Base-by-base conservation (phyloP, 2,113 vertebrate genomes). In the Engystomops pustulosus region DNA sequence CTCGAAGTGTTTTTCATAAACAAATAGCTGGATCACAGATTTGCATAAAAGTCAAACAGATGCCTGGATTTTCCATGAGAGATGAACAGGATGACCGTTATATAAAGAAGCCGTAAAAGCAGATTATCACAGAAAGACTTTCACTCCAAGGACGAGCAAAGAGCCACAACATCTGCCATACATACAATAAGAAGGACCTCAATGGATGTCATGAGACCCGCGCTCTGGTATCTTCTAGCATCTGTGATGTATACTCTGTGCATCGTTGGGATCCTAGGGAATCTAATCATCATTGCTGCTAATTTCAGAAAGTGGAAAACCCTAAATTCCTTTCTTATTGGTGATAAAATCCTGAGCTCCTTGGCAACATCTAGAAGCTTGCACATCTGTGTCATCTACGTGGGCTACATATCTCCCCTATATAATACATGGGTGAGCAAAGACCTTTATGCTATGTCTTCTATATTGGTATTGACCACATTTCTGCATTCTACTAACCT, bases 401-500 rank as follows among this genome's bases (percentile, higher is more conserved):
- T 60, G 9, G 2, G 0, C 14, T 12, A 58, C 55, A 2, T 11
- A 3, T 9, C 12, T 11, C 9, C 2, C 14, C 0, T 27, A 4
- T 60, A 27, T 5, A 0, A 27, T 30, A 10, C 12, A 18, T 27
- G 23, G 58, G 23, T 27, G 1, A 1, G 11, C 20, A 11, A 1
- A 58, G 1, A 60, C 18, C 4, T 0, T 45, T 11, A 41, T 4
- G 6, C 10, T 4, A 14, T 3, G 1, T 9, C 6, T n/a, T n/a
- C n/a, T n/a, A n/a, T n/a, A 10, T 87, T 88, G 44, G 32, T 88
- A 17, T 84, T 55, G 0, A 9, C 72, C 3, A 0, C 6, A 3
- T 80, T 34, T 6, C 79, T 89, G 15, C 88, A 87, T 87, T 5
- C 2, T 83, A 86, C 23, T 11, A 14, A 25, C 15, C 58, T 27